phyloP scores from a whole-genome alignment of 30 jellyfish, hydroid and myxozoan genomes.

The Aurelia aurita region DNA sequence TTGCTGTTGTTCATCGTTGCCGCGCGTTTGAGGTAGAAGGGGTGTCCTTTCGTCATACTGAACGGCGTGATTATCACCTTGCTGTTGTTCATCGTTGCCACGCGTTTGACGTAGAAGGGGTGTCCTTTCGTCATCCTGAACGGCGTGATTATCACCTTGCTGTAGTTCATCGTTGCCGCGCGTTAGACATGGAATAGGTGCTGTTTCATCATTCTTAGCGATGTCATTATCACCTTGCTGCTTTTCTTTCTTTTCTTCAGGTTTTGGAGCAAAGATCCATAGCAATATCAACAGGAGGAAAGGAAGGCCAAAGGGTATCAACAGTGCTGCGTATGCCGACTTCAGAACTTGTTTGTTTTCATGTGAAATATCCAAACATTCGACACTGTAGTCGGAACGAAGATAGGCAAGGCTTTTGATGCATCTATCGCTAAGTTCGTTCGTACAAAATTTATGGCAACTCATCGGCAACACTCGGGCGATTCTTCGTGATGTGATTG shows the following conservation, averaged over 20 bases:
- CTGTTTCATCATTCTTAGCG: no score
- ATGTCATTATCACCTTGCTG: not conserved
- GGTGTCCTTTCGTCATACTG: no score
- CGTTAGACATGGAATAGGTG: no score
- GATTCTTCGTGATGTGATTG: conserved; percentile 54
- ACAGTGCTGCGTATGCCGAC: conserved; percentile 12
- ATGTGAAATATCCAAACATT: not conserved
- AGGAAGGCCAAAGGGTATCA: conserved; percentile 56
- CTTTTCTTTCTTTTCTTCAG: no score
- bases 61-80: no score
- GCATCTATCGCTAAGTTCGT: conserved; percentile 1
- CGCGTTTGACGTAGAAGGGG: no score
- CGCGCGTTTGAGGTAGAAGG: no score
- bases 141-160: no score
- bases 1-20: no score
- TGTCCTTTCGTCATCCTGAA: no score
- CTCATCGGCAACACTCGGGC: conserved; percentile 28
- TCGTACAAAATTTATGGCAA: conserved; percentile 43
- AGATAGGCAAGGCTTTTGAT: conserved; percentile 4
- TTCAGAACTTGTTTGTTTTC: not conserved
- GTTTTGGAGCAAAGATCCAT: not conserved
- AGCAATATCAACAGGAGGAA: conserved; percentile 12
- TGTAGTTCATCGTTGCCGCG: no score
- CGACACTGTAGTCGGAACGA: conserved; percentile 53
- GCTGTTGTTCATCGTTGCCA: no score